Base-by-base conservation (phyloP, 2,797 vertebrate species). In the Notolepis coatsorum region DNA sequence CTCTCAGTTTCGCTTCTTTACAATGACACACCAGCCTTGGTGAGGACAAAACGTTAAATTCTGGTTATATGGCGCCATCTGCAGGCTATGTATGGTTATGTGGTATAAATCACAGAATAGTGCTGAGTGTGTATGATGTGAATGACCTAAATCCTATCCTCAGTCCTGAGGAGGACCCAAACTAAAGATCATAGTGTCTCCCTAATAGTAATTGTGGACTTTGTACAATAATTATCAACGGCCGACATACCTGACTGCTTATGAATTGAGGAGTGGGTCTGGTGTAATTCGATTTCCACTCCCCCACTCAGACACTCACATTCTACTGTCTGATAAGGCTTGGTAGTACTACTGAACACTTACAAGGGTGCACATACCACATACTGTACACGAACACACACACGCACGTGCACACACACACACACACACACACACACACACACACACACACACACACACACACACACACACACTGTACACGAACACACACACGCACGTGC, bases 21-120 rank as follows among this genome's bases (percentile, higher is more conserved):
- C 17, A 35, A 8, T 53, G 20, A 43, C 30, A 18, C 23, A 55
- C 3, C 7, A 25, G 10, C 61, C 23, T 18, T 33, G 25, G 51
- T 8, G 3, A 3, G 6, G 0, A 30, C 35, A 2, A 31, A 13
- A 9, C 5, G 41, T 54, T 24, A 78, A n/a, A 74, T 38, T 4
- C 51, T 86, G 74, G 80, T 73, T 71, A 13, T 75, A 61, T 89
- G 66, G 69, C 86, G 75, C 89, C 90, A 85, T 82, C 90, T 90
- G 68, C 77, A 75, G 90, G 87, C 65, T 55, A 57, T 1, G 15
- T 6, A 41, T 1, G 15, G 87, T 64, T 55, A 57, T 1, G 15
- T 6, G 38, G 1, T 13, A 45, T 42, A 5, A 10, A 5, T 45
- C 15, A 12, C 15, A 46, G 18, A 38, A 41, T n/a, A 39, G n/a